Base-by-base conservation (phyloP, 2,113 vertebrate genomes). In the Azemiops feae region DNA sequence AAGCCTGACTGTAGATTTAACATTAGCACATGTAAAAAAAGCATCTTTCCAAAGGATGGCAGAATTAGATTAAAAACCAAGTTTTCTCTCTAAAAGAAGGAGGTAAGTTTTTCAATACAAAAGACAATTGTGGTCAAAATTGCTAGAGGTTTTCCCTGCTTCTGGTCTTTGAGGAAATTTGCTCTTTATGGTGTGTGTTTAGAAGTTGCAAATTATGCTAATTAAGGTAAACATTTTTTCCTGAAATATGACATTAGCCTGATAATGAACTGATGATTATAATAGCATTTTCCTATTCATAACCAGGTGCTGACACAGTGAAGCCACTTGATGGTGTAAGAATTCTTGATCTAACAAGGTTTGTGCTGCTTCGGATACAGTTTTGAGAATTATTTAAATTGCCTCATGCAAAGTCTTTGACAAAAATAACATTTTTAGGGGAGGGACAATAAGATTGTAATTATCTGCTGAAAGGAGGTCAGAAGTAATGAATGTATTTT, bases 331-430 rank as follows among this genome's bases (percentile, higher is more conserved):
- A 98, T 43, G 98, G 98, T 91, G 94, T 98, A 93, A 98, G 97
- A 98, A 97, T 99, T 94, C 95, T 99, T 91, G 98, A 99, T 96
- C 23, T 99, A 96, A 98, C 98, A 55, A 99, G 98, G 98, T 98
- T 96, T 95, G 97, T 97, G 22, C 96, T 94, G 43, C 34, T 25
- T 94, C 94, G n/a, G 64, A 34, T 97, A 0, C 92, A 0, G 53
- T 93, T 95, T 92, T 27, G 18, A 81, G 6, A 81, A 81, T 81
- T 43, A 43, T 81, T 55, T 81, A 43, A 81, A 22, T 22, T 3
- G 6, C 3, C 34, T 81, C 34, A 39, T 39, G 34, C 18, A 81
- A 81, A 81, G 18, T 39, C 18, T 81, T 81, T 43, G 18, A 81
- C 74, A 81, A 81, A 81, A 81, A 81, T 43, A 22, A 81, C 7